Percentiles rank a stretch among this genome's conserved stretches.
Conservation (phyloP, 2,888 invertebrate genomes). For the Marasmarcha lunaedactyla region DNA sequence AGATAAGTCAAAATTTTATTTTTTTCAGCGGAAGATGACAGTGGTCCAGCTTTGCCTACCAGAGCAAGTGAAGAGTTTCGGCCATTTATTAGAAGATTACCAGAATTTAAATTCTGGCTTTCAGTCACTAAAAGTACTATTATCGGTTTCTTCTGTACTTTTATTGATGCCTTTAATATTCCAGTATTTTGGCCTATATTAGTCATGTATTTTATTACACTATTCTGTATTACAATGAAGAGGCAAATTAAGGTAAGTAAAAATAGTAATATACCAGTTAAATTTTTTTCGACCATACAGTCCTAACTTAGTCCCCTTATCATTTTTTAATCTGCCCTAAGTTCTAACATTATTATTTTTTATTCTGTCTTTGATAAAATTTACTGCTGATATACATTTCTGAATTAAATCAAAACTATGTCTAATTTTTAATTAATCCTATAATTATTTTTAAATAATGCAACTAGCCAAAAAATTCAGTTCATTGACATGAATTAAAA, state of each 20-base stretch:
- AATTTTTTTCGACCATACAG: too few species aligned
- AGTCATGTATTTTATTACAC: slow-evolving; percentile 99
- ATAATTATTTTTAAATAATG: too few species aligned
- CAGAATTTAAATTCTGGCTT: slow-evolving; percentile 99
- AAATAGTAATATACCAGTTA: too few species aligned
- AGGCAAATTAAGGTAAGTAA: slow-evolving; percentile 94
- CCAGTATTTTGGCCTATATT: slow-evolving; percentile 99
- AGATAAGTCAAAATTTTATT: not conserved
- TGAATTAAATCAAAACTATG: too few species aligned
- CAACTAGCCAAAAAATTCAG: too few species aligned
- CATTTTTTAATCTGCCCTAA: too few species aligned
- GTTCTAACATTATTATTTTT: too few species aligned
- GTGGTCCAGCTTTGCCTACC: slow-evolving; percentile 94
- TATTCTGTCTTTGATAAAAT: too few species aligned
- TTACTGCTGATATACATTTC: too few species aligned
- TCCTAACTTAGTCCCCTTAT: too few species aligned
- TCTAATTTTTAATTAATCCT: too few species aligned
- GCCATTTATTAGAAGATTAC: slow-evolving; percentile 95
- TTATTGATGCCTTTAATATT: slow-evolving; percentile 98
- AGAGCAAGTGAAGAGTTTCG: slow-evolving; percentile 97
- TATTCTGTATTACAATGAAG: slow-evolving; percentile 99
- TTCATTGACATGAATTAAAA: too few species aligned
- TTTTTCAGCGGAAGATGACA: slow-evolving; percentile 71
- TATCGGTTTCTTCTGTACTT: slow-evolving; percentile 91
- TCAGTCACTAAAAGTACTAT: slow-evolving; percentile 95